Percentiles rank a stretch among this genome's conserved stretches.
Evolutionary conservation across 1,140 invertebrate genomes (phyloP).

Genomic region (Gonioctena quinquepunctata): DNA sequence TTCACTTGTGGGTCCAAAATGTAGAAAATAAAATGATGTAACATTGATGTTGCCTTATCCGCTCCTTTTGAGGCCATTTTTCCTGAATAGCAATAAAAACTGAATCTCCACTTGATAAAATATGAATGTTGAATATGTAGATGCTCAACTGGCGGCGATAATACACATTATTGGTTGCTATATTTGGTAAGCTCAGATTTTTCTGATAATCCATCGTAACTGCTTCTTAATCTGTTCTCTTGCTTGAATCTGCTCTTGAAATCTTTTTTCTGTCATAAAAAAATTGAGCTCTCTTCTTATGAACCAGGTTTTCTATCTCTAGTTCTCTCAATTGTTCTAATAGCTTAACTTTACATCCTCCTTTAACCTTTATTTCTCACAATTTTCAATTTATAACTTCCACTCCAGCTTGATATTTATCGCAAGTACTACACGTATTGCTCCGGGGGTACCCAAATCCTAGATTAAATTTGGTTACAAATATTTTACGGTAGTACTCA

Average conservation of each 20-base stretch:
- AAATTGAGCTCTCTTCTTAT: neutral
- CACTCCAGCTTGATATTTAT: neutral
- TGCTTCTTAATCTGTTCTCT: neutral
- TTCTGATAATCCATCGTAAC: slow-evolving; percentile 1
- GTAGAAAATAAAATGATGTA: slow-evolving; percentile 42
- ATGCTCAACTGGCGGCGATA: slow-evolving; percentile 39
- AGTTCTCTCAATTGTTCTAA: neutral
- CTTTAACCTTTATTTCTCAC: too few species aligned
- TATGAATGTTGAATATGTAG: slow-evolving; percentile 40
- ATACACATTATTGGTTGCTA: slow-evolving; percentile 42
- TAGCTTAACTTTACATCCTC: too few species aligned
- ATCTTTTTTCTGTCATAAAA: neutral
- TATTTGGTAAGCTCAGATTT: slow-evolving; percentile 32
- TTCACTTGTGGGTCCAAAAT: slow-evolving; percentile 27
- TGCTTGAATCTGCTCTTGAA: neutral
- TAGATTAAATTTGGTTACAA: slow-evolving; percentile 28
- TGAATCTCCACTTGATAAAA: slow-evolving; percentile 20
- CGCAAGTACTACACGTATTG: slow-evolving; percentile 21
- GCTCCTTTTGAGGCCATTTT: slow-evolving; percentile 36
- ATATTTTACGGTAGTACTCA: slow-evolving; percentile 20
- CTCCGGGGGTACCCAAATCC: slow-evolving; percentile 26
- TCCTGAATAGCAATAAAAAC: slow-evolving; percentile 40
- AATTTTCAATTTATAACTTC: too few species aligned
- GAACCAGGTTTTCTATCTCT: neutral
- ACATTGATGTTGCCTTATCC: slow-evolving; percentile 38